Evolutionary conservation across 92 coral and sea anemone species (phyloP).

Genomic region (Zoanthus solanderi): DNA sequence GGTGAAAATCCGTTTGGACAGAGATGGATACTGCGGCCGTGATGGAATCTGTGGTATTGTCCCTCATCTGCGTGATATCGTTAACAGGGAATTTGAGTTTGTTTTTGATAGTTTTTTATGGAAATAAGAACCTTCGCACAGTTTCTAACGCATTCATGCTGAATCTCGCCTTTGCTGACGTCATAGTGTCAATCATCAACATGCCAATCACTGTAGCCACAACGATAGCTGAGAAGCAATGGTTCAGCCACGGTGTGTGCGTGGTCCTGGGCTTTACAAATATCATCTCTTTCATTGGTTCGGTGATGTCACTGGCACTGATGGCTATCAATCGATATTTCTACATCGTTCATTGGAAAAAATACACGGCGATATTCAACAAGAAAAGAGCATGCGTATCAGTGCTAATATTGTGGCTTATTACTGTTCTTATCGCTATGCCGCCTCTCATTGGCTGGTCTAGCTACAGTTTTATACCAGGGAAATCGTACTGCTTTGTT

Average conservation of each 20-base stretch:
- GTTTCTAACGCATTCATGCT: conserved; percentile 75
- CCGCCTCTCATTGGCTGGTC: conserved; percentile 96
- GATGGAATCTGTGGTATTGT: conserved; percentile 36
- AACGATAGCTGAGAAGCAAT: conserved; percentile 66
- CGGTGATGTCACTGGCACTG: conserved; percentile 87
- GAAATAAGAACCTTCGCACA: conserved; percentile 68
- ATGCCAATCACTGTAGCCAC: conserved; percentile 89
- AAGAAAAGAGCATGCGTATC: conserved; percentile 32
- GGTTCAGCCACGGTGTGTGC: conserved; percentile 74
- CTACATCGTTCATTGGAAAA: conserved; percentile 87
- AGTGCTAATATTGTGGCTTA: conserved; percentile 70
- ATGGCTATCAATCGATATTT: conserved; percentile 87
- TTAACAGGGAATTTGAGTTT: conserved; percentile 72
- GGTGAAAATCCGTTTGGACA: neutral
- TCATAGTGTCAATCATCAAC: conserved; percentile 81
- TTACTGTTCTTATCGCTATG: conserved; percentile 67
- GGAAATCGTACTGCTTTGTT: conserved; percentile 89
- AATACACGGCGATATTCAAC: conserved; percentile 66
- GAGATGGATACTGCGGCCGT: neutral
- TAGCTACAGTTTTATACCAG: conserved; percentile 71
- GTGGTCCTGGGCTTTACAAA: conserved; percentile 76
- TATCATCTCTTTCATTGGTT: conserved; percentile 84
- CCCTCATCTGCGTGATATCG: conserved; percentile 49
- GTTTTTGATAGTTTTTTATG: conserved; percentile 65
- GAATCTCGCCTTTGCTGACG: conserved; percentile 91